Evolutionary conservation across 2,797 vertebrate genomes (phyloP), one percentile per base, ranked within the genome.

Genomic region (Sebastes alutus): DNA sequence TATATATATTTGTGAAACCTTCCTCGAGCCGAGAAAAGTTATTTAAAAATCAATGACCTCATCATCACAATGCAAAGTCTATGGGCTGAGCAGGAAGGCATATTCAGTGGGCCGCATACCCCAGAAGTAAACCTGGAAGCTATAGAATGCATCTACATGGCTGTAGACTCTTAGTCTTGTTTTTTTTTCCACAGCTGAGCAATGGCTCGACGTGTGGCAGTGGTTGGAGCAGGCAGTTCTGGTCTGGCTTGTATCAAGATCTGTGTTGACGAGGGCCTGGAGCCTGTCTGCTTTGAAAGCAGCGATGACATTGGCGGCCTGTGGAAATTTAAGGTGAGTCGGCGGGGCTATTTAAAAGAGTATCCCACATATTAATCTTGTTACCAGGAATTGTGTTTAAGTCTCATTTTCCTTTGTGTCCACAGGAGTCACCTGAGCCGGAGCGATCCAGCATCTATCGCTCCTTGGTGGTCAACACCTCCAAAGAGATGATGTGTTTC

Each of bases 401-500:
- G 9, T 12, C 7, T 46, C 13, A 14, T 71, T 35, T 67, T 29
- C 2, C 33, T 38, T 38, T 78, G 25, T 58, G n/a, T 76, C 38
- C 62, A 23, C 87, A 98, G 97, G 96, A 97, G 72, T 79, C 25
- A 7, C 93, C 88, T 0, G 95, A 97, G 85, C 88, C 95, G 1
- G 95, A 88, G 9, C 89, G 90, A 1, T 91, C 96, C 90, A 96
- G 95, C 81, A 96, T 98, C 82, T 99, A 99, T 78, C 94, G 91
- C 25, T 98, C 97, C 0, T 90, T 99, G 81, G 93, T 97, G 82
- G 94, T 93, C 88, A 99, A 99, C 87, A 96, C 97, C 14, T 98
- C 97, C 71, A 99, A 99, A 88, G 98, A 99, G 91, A 97, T 98
- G 94, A 98, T 97, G 97, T 98, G 97, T 90, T 99, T 95, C 94